These are phyloP conservation scores for Drosophila subquinaria DNA, from an alignment of 2,888 invertebrate species.

Conservation along the genomic window DNA sequence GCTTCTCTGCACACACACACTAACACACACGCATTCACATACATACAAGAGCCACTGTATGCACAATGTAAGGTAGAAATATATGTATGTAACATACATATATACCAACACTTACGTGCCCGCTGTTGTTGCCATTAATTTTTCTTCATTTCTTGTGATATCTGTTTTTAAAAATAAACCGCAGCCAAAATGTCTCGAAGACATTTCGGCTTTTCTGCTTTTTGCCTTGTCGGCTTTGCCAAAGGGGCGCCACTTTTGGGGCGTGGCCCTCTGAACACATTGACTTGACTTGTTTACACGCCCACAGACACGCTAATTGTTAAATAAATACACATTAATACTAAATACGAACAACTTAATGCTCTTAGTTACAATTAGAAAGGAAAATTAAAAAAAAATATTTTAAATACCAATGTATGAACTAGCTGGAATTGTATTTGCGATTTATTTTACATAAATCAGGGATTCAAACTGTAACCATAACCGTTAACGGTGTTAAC, in stretches of 20 bases:
- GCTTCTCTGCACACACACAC: slow-evolving; percentile 6
- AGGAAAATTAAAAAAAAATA: not conserved
- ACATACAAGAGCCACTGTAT: slow-evolving; percentile 5
- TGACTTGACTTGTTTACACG: slow-evolving; percentile 14
- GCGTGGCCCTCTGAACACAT: slow-evolving; percentile 33
- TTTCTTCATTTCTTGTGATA: slow-evolving; percentile 20
- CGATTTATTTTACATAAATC: no score
- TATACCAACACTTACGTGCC: slow-evolving; percentile 29
- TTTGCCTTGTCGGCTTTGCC: slow-evolving; percentile 6
- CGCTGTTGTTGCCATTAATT: slow-evolving; percentile 26
- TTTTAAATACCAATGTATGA: not conserved
- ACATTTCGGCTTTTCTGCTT: not conserved
- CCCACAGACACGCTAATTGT: slow-evolving; percentile 36
- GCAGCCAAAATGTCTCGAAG: slow-evolving; percentile 12
- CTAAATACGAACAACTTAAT: not conserved
- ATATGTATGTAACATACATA: slow-evolving; percentile 1
- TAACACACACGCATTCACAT: not conserved
- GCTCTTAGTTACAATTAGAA: not conserved
- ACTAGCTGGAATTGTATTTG: not conserved
- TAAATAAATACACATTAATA: slow-evolving; percentile 17
- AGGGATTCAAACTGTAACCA: no score
- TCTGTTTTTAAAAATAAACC: slow-evolving; percentile 55
- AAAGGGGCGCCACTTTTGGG: slow-evolving; percentile 9
- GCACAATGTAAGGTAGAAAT: not conserved
- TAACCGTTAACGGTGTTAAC: no score